Percentiles rank a stretch among this genome's conserved stretches.
phyloP scores from a whole-genome alignment of 2,888 invertebrate genomes.

The Andrena bucephala region DNA sequence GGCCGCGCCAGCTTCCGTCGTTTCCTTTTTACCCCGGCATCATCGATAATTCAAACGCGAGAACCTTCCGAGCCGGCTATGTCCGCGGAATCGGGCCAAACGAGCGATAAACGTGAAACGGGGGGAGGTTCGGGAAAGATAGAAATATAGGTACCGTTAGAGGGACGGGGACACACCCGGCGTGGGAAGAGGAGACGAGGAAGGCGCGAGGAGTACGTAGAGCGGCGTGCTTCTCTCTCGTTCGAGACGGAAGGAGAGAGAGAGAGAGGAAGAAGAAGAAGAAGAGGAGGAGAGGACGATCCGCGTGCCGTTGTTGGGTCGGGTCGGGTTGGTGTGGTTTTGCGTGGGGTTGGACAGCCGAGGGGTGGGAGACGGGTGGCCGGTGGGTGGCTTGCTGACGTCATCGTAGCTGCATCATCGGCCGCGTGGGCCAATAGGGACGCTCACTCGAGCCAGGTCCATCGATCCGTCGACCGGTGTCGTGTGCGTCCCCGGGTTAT shows the following conservation, averaged over 20 bases:
- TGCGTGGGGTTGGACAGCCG: conserved; percentile 60
- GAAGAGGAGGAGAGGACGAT: conserved; percentile 30
- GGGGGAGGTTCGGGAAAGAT: neutral
- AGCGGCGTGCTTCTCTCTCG: neutral
- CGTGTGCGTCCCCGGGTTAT: conserved; percentile 75
- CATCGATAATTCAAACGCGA: conserved; percentile 64
- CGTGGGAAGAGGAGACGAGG: neutral
- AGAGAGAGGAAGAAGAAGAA: neutral
- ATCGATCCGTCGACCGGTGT: conserved; percentile 75
- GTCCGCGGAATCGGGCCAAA: conserved; percentile 25
- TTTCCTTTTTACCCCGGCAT: conserved; percentile 43
- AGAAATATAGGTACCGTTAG: conserved; percentile 19
- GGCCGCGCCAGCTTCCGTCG: conserved; percentile 30
- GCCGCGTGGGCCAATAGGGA: conserved; percentile 75
- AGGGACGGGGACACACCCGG: neutral
- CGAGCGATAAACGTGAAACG: neutral
- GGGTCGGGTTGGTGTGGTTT: conserved; percentile 45
- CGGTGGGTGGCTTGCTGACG: conserved; percentile 70
- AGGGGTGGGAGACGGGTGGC: conserved; percentile 37
- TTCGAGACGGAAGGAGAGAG: neutral
- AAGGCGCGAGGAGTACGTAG: neutral
- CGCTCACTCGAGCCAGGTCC: conserved; percentile 72
- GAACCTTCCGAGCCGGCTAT: conserved; percentile 30
- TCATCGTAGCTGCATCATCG: conserved; percentile 74
- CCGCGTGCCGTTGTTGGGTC: conserved; percentile 56